Evolutionary conservation across 2,113 vertebrate genomes (phyloP).

Genomic region (Syngnathus scovelli): DNA sequence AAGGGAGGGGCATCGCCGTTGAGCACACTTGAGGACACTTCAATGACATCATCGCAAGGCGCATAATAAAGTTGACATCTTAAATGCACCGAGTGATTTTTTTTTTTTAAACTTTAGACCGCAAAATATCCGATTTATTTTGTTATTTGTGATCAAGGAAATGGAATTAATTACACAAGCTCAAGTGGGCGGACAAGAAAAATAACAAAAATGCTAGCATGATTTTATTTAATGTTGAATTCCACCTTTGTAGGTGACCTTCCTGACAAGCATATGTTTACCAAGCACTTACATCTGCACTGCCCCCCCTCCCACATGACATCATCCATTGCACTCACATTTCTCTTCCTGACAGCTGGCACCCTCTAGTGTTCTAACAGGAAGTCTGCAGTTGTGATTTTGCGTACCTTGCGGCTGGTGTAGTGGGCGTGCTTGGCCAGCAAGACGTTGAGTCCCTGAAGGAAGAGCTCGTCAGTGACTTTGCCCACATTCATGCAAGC

Average conservation of each 20-base stretch:
- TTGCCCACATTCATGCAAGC: constrained; percentile 97
- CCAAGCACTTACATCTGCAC: constrained; percentile 1
- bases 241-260: not conserved
- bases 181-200: not conserved
- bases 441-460: constrained; percentile 89
- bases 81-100: not conserved
- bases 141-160: too few species aligned
- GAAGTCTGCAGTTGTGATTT: not conserved
- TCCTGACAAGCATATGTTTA: constrained; percentile 1
- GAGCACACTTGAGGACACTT: constrained; percentile 3
- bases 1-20: constrained; percentile 12
- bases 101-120: not conserved
- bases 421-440: constrained; percentile 89
- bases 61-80: not conserved
- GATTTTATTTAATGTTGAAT: not conserved
- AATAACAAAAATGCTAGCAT: not conserved
- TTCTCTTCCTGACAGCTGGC: constrained; percentile 25
- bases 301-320: constrained; percentile 58
- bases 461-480: constrained; percentile 92
- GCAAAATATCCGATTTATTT: not conserved
- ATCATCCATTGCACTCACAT: constrained; percentile 51
- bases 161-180: too few species aligned
- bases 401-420: constrained; percentile 90
- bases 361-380: constrained; percentile 58
- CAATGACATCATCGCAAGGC: constrained; percentile 11